Percentiles rank a stretch among this genome's conserved stretches.
phyloP scores from a whole-genome alignment of 2,888 invertebrate genomes.

The Scaptomyza reducta region DNA sequence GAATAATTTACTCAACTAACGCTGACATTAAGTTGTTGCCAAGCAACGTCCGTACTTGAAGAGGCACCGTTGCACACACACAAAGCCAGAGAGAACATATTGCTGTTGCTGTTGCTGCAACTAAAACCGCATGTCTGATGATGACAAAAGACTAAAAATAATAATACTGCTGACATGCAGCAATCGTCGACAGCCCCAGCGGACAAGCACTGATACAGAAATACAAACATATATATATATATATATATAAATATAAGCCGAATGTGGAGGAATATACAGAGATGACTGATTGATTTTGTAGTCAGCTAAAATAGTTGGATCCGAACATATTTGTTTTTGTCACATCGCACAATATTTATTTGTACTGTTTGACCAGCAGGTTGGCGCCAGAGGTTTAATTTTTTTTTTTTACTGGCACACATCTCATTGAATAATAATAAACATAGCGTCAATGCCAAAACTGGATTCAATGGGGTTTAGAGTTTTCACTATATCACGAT shows the following conservation, averaged over 20 bases:
- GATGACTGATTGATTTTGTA: slow-evolving; percentile 33
- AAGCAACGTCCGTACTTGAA: slow-evolving; percentile 17
- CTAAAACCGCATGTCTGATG: slow-evolving; percentile 24
- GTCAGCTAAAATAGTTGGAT: slow-evolving; percentile 3
- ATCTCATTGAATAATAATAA: slow-evolving; percentile 16
- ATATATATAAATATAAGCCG: background rate
- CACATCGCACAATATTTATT: slow-evolving; percentile 25
- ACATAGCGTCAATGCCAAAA: slow-evolving; percentile 11
- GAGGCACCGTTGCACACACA: background rate
- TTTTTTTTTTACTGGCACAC: slow-evolving; percentile 1
- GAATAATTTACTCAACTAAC: slow-evolving; percentile 8
- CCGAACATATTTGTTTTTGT: slow-evolving; percentile 2
- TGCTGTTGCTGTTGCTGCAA: background rate
- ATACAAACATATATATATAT: background rate
- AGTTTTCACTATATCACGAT: slow-evolving; percentile 24
- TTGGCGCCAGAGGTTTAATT: background rate
- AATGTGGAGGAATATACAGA: background rate
- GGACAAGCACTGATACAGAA: slow-evolving; percentile 1
- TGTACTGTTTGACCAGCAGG: slow-evolving; percentile 7
- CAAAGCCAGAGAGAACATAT: background rate
- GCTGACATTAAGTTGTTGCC: slow-evolving; percentile 41
- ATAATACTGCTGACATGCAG: slow-evolving; percentile 39
- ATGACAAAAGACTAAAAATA: background rate
- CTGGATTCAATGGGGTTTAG: slow-evolving; percentile 10
- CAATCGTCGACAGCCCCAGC: slow-evolving; percentile 19